Conservation (phyloP, 2,888 invertebrate species). For the Formica aserva region DNA sequence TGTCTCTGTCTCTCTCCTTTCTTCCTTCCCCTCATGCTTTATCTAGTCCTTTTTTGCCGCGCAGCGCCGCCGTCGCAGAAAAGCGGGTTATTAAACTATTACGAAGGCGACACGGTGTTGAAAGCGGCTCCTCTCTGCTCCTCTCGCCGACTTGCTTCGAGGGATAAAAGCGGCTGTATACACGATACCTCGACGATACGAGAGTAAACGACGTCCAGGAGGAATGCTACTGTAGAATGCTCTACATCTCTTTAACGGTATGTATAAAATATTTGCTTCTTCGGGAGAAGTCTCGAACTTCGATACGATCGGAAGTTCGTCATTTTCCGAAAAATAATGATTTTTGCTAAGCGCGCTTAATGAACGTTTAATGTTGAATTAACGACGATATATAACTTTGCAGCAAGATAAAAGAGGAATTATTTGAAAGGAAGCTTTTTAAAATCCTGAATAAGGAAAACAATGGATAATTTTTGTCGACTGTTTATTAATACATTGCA, state of each 20-base stretch:
- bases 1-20: conserved; percentile 10
- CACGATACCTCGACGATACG: conserved; percentile 39
- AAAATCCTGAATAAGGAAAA: neutral
- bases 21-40: neutral
- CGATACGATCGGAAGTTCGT: neutral
- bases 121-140: conserved; percentile 26
- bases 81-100: conserved; percentile 52
- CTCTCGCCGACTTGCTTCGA: conserved; percentile 17
- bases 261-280: neutral
- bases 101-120: conserved; percentile 50
- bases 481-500: neutral
- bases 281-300: neutral
- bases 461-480: neutral
- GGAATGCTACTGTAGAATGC: neutral
- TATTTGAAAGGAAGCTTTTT: too few relatives aligned
- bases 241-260: conserved; percentile 17
- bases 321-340: neutral
- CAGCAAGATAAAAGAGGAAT: too few relatives aligned
- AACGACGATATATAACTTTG: neutral
- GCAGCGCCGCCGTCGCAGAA: conserved; percentile 39
- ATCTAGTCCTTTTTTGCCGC: conserved; percentile 6
- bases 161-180: conserved; percentile 43
- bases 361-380: neutral
- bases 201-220: conserved; percentile 9
- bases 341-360: neutral